Evolutionary conservation across 2,888 invertebrate genomes (phyloP), one percentile per base, ranked within the genome.

Genomic region (Noctua pronuba): DNA sequence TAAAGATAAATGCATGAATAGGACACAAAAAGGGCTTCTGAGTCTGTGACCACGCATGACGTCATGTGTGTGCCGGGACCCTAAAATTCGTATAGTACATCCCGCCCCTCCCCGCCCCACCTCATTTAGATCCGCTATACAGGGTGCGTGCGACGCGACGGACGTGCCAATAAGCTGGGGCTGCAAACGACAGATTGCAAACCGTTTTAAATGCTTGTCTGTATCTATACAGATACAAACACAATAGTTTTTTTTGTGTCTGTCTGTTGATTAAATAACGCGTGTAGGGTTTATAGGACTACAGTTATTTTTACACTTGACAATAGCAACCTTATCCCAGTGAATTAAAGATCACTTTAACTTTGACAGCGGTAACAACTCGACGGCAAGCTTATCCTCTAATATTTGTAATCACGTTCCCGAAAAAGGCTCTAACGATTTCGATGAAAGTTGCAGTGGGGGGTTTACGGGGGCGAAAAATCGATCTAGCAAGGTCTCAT

Each of bases 161-260:
- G 52, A 46, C 41, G 35, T 35, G 64, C 73, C 38, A 21, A 80
- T 44, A 49, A 67, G 24, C 21, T 60, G 75, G 76, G 76, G 67
- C 52, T 82, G 67, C 44, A n/a, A 46, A 44, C 52, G 67, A 82
- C 82, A 77, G 83, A 82, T 80, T 82, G 31, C n/a, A n/a, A 82
- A 46, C 35, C 58, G 35, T 66, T 81, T 41, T 80, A 24, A 55
- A 46, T 46, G 64, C 44, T 31, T n/a, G 28, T 38, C 6, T 35
- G 44, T 11, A n/a, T 68, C n/a, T n/a, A 31, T 13, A 44, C 28
- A 31, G 31, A 46, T 66, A 35, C 6, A 76, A 41, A 24, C 11
- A 78, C 68, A 79, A 68, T 16, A 69, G 38, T 76, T 55, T 38
- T 75, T 55, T 46, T n/a, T 52, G 10, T 75, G 38, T 31, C 13